Percentiles rank a stretch among this genome's conserved stretches.
phyloP scores from a whole-genome alignment of 2,797 vertebrate genomes.

The Sylvilagus floridanus region DNA sequence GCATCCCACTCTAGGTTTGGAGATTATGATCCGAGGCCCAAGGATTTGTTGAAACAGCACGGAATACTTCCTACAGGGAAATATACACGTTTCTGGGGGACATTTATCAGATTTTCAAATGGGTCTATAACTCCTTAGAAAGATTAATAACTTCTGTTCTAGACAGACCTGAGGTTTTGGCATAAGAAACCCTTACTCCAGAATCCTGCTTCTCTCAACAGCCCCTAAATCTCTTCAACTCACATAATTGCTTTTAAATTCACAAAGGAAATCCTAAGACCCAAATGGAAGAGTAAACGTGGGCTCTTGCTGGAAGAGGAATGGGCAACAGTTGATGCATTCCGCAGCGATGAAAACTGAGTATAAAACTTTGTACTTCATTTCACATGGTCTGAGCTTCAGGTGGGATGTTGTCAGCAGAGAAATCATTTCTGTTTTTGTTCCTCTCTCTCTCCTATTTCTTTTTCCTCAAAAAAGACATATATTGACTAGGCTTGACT shows the following conservation, averaged over 20 bases:
- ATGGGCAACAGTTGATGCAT: not conserved
- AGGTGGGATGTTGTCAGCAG: not conserved
- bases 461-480: not conserved
- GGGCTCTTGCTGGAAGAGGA: not conserved
- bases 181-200: constrained; percentile 58
- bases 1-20: not conserved
- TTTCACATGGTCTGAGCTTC: not conserved
- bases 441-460: not conserved
- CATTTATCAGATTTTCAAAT: constrained; percentile 41
- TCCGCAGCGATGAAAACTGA: constrained; percentile 19
- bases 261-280: constrained; percentile 60
- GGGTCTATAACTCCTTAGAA: not conserved
- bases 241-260: constrained; percentile 58
- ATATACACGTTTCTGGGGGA: not conserved
- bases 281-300: not conserved
- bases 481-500: constrained; percentile 62
- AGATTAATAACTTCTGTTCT: constrained; percentile 52
- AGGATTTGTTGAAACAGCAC: not conserved
- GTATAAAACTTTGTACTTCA: not conserved
- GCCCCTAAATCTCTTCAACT: constrained; percentile 44
- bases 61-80: not conserved
- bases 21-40: not conserved
- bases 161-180: constrained; percentile 25
- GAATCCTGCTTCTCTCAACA: constrained; percentile 42
- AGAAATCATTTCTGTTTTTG: not conserved